Evolutionary conservation across 2,888 invertebrate species (phyloP).

Genomic region (Eurois occulta): DNA sequence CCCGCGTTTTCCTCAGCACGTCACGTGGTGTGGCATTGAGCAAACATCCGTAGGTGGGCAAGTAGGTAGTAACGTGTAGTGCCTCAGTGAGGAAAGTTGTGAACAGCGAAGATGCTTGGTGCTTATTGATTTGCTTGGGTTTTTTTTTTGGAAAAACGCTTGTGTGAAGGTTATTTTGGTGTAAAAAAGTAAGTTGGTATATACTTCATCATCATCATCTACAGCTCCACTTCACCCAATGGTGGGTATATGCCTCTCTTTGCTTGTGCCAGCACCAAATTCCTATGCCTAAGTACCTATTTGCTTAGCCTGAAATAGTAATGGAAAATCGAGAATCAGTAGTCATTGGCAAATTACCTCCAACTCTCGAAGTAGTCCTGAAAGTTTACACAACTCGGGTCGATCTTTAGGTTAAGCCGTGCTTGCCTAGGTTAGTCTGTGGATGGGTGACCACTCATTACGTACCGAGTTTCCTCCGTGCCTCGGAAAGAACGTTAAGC

Average conservation of each 20-base stretch:
- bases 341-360: neutral
- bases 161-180: neutral
- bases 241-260: neutral
- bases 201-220: neutral
- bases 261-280: neutral
- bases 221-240: neutral
- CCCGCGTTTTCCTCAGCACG: slow-evolving; percentile 44
- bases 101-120: neutral
- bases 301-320: neutral
- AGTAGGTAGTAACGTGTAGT: slow-evolving; percentile 39
- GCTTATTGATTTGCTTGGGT: neutral
- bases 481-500: too few relatives aligned
- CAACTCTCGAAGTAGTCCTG: neutral
- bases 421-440: too few relatives aligned
- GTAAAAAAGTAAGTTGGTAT: too few relatives aligned
- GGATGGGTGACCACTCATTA: too few relatives aligned
- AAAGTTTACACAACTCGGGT: neutral
- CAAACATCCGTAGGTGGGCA: slow-evolving; percentile 29
- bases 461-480: too few relatives aligned
- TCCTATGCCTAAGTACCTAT: neutral
- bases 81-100: slow-evolving; percentile 51
- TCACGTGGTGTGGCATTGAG: slow-evolving; percentile 34
- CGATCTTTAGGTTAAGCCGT: too few relatives aligned
- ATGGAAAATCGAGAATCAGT: neutral
- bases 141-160: neutral